Base-by-base conservation (phyloP, 2,797 vertebrate species). In the Cichlasoma orientale region DNA sequence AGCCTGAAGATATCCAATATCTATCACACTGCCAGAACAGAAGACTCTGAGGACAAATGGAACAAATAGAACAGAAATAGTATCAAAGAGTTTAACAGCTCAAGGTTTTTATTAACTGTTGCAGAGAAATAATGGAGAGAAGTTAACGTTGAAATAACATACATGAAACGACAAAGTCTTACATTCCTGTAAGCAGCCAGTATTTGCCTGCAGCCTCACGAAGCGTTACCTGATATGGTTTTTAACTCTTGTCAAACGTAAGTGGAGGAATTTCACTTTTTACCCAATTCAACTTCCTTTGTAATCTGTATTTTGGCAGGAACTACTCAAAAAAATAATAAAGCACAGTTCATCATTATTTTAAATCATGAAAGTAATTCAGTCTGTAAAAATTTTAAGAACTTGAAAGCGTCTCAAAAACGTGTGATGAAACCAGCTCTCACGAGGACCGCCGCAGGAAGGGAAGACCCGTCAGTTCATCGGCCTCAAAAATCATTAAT, bases 281-380 rank as follows among this genome's bases (percentile, higher is more conserved):
- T 27, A 12, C 41, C 16, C 16, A 47, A 29, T 68, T 50, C 25
- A 13, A 1, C 18, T 50, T 68, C 44, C n/a, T 50, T 47, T 68
- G 44, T 50, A 13, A 27, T 50, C 25, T 68, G 41, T 50, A 29
- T 29, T 68, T 0, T 66, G 47, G 61, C 41, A 19, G 3, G 3
- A 50, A 44, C 61, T 29, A 50, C 41, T 68, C 18, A 50, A n/a
- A n/a, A 2, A 29, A 29, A 2, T 27, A 50, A 68, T 68, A 50
- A 47, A 7, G 18, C 11, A 68, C 41, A 68, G 18, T 68, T 68
- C 44, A 68, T 68, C 44, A 50, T 68, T 68, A 68, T 29, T 50
- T 68, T n/a, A 68, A 68, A 68, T 50, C 63, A 68, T 68, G 25
- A 68, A 68, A 68, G 63, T 47, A 25, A 68, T n/a, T 68, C 41